Base-by-base conservation (phyloP, 1,140 invertebrate genomes). In the Eulimnadia texana region DNA sequence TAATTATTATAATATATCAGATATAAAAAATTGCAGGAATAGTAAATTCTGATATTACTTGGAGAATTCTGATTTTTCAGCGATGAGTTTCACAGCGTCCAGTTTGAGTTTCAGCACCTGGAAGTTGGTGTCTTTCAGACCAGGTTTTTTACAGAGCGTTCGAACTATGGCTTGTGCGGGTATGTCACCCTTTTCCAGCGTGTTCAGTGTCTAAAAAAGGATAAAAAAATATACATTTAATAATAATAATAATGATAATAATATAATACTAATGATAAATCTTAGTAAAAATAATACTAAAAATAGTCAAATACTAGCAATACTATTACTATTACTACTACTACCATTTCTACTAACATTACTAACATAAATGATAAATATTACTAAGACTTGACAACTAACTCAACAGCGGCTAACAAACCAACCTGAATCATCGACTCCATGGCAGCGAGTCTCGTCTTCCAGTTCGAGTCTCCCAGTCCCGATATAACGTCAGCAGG, bases 101-200 rank as follows among this genome's bases (percentile, higher is more conserved):
- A 95, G 70, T 66, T 85, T 82, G 1, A 84, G 73, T 71, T 92
- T 92, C n/a, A 93, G 72, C 11, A 93, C 89, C 79, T 94, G 90
- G 63, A 93, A 90, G 73, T 95, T 94, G 57, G 84, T 93, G 67
- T 95, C 92, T 68, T 91, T 93, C 0, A 94, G 78, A 3, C 92
- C 92, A 0, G 92, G 90, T 71, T 93, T 94, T 66, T 85, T 90
- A 60, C 80, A 82, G 11, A 95, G 67, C 3, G 79, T 80, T 58
- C 84, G 79, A 9, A 91, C 78, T 49, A 93, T 70, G 3, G 86
- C 79, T 74, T 94, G 91, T 1, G 83, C 79, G 1, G 82, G 79
- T 3, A 86, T 78, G 52, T 84, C 82, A 51, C 77, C 75, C 25
- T 77, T 68, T 58, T 83, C 80, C 65, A 84, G 77, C 22, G 75